Conservation (phyloP, 2,888 invertebrate species). For the Iphiclides podalirius region DNA sequence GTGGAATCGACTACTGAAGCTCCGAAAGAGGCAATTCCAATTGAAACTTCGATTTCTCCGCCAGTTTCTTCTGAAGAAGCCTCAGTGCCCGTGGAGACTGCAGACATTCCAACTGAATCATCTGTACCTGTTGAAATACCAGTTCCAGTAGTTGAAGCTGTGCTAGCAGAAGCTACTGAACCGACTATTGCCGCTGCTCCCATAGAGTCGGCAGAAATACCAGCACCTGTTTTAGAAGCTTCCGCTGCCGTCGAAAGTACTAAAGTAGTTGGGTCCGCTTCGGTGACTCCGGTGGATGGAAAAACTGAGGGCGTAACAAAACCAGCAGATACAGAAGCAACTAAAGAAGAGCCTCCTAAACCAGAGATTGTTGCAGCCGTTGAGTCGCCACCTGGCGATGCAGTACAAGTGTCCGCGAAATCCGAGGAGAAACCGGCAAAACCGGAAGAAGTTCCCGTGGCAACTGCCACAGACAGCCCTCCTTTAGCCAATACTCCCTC, state of each 20-base stretch:
- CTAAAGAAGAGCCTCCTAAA: conserved; percentile 18
- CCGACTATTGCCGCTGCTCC: conserved; percentile 1
- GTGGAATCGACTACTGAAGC: background rate
- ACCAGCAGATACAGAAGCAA: conserved; percentile 2
- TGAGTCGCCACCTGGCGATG: conserved; percentile 22
- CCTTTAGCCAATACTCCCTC: conserved; percentile 67
- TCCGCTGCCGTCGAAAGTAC: conserved; percentile 24
- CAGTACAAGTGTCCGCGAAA: conserved; percentile 27
- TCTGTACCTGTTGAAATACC: conserved; percentile 17
- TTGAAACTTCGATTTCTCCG: conserved; percentile 7
- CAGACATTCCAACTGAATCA: conserved; percentile 19
- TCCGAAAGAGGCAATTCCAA: background rate
- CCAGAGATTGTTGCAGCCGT: conserved; percentile 11
- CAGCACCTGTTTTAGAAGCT: conserved; percentile 33
- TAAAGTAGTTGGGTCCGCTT: conserved; percentile 27
- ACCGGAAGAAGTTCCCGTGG: conserved; percentile 18
- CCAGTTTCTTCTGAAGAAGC: conserved; percentile 23
- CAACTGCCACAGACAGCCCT: conserved; percentile 55
- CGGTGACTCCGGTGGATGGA: conserved; percentile 29
- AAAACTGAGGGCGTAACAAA: too few species aligned
- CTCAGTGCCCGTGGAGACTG: conserved; percentile 13
- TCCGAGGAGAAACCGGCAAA: conserved; percentile 20
- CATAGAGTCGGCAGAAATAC: conserved; percentile 13
- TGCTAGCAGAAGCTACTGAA: conserved; percentile 10
- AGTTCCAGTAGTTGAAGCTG: conserved; percentile 20